Evolutionary conservation across 2,888 invertebrate species (phyloP).

Genomic region (Drosophila pseudotakahashii): DNA sequence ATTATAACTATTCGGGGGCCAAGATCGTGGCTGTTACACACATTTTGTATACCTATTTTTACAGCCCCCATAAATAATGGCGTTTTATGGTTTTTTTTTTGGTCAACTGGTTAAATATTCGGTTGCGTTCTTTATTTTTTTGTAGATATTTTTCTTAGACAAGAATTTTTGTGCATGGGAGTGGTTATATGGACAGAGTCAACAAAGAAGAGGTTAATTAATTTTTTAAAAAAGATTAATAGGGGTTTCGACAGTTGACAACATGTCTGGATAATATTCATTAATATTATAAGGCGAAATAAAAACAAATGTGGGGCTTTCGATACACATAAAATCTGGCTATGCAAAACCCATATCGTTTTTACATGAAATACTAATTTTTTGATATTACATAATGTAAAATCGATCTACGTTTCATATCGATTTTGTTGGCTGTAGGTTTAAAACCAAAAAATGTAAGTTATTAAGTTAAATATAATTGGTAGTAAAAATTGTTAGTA

Average conservation of each 20-base stretch:
- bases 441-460: too few species aligned
- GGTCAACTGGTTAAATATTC: constrained; percentile 20
- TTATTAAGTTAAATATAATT: neutral
- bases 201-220: neutral
- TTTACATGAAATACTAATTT: too few species aligned
- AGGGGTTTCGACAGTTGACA: neutral
- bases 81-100: constrained; percentile 19
- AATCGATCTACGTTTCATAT: too few species aligned
- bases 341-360: too few species aligned
- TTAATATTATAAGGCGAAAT: neutral
- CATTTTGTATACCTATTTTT: constrained; percentile 11
- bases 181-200: constrained; percentile 9
- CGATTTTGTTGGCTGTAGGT: too few species aligned
- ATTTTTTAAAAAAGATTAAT: constrained; percentile 9
- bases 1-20: constrained; percentile 17
- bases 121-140: neutral
- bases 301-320: neutral
- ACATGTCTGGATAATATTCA: neutral
- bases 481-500: neutral
- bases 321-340: too few species aligned
- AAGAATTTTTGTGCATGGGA: constrained; percentile 17
- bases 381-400: too few species aligned
- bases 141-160: neutral
- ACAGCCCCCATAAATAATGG: constrained; percentile 20
- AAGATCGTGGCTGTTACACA: constrained; percentile 5